Evolutionary conservation across 2,888 invertebrate species (phyloP).

Genomic region (Hybos culiciformis): DNA sequence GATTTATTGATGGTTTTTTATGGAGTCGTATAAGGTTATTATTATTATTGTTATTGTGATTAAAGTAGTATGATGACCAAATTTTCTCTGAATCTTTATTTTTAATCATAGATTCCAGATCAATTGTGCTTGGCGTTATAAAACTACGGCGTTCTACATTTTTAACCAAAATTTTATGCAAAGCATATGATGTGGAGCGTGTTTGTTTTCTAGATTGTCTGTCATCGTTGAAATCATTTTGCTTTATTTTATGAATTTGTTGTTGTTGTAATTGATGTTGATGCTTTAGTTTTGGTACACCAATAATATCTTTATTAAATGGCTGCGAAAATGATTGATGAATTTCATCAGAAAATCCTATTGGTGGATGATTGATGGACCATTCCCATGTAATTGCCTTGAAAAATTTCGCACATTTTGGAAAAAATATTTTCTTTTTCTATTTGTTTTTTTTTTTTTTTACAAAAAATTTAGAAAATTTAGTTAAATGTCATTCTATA

Average conservation of each 20-base stretch:
- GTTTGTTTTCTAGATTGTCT: background rate
- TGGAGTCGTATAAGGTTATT: too few species aligned
- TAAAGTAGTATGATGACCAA: background rate
- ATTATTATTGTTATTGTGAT: too few species aligned
- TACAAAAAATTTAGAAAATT: too few species aligned
- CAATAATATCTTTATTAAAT: background rate
- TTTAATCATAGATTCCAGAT: background rate
- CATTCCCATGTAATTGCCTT: slow-evolving; percentile 22
- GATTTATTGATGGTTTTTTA: too few species aligned
- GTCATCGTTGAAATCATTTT: slow-evolving; percentile 1
- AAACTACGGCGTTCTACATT: slow-evolving; percentile 12
- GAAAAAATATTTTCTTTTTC: slow-evolving; percentile 11
- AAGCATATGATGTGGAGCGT: slow-evolving; percentile 15
- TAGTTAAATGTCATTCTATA: too few species aligned
- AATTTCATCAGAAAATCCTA: slow-evolving; percentile 4
- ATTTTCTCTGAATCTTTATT: background rate
- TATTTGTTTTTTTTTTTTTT: too few species aligned
- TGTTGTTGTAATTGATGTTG: background rate
- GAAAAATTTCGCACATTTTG: slow-evolving; percentile 12
- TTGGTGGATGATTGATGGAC: slow-evolving; percentile 20
- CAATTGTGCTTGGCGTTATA: slow-evolving; percentile 11
- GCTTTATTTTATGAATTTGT: slow-evolving; percentile 10
- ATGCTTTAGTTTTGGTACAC: too few species aligned
- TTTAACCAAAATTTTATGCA: slow-evolving; percentile 14
- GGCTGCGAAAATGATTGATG: background rate